Conservation (phyloP, 2,113 vertebrate species). For the Oreochromis aureus region DNA sequence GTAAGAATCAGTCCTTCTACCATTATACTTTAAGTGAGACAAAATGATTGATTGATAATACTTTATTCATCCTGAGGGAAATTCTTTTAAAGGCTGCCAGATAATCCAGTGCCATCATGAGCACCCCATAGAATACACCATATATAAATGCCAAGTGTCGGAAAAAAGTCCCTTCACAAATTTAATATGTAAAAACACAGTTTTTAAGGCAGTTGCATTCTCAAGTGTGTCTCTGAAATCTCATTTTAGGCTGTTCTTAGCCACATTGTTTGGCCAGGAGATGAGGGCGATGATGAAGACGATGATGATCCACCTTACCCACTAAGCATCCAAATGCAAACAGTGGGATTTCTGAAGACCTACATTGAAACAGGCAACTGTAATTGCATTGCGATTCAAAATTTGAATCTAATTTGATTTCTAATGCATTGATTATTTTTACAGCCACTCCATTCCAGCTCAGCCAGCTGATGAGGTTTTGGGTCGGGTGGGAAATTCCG, state of each 20-base stretch:
- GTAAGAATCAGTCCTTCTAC: neutral
- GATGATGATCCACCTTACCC: too few species aligned
- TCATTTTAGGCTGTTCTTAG: too few species aligned
- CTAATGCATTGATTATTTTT: neutral
- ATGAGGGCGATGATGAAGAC: too few species aligned
- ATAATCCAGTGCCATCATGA: neutral
- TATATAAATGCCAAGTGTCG: neutral
- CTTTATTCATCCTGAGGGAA: fast-evolving
- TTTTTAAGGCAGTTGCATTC: neutral
- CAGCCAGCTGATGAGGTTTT: too few species aligned
- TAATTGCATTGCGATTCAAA: fast-evolving
- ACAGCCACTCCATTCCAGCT: neutral
- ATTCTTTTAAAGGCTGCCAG: neutral
- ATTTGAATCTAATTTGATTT: neutral
- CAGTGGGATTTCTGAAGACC: neutral
- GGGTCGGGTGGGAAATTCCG: too few species aligned
- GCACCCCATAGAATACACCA: neutral
- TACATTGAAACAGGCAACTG: fast-evolving
- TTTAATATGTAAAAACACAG: neutral
- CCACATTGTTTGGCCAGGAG: too few species aligned
- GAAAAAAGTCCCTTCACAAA: fast-evolving
- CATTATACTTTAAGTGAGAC: neutral
- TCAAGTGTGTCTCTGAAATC: neutral
- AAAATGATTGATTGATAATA: neutral
- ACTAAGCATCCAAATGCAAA: neutral